Percentiles rank a stretch among this genome's conserved stretches.
Conservation (phyloP, 2,888 invertebrate species). For the Eupithecia insigniata region DNA sequence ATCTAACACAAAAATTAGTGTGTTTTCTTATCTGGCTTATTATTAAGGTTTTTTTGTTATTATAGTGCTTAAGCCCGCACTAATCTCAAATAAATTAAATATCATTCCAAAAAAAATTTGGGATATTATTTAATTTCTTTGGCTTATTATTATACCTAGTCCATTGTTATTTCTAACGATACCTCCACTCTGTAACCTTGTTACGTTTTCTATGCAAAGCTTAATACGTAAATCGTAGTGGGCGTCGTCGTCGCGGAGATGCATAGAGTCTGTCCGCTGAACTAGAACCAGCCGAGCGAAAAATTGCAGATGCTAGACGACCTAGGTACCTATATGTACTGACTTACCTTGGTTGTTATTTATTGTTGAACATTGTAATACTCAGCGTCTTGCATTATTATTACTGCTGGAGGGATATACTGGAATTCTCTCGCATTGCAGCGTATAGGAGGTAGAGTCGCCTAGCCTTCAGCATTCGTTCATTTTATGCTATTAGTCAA, state of each 20-base stretch:
- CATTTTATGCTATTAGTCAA: background rate
- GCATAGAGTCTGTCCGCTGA: conserved; percentile 40
- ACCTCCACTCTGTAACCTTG: conserved; percentile 18
- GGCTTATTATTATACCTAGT: background rate
- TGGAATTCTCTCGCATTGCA: background rate
- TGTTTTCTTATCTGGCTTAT: too few species aligned
- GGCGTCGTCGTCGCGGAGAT: conserved; percentile 43
- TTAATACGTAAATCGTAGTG: conserved; percentile 44
- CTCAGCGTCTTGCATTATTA: conserved; percentile 4
- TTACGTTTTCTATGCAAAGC: conserved; percentile 43
- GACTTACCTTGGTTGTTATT: background rate
- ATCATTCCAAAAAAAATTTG: too few species aligned
- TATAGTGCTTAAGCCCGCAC: too few species aligned
- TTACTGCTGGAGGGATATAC: background rate
- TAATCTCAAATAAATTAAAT: too few species aligned
- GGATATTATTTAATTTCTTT: too few species aligned
- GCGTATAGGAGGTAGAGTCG: background rate
- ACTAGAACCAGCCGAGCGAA: conserved; percentile 46
- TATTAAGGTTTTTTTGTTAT: too few species aligned
- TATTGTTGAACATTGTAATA: background rate
- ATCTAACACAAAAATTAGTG: too few species aligned
- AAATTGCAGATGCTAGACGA: conserved; percentile 42
- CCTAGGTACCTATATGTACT: background rate
- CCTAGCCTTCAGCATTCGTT: background rate
- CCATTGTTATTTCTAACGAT: background rate